A percentile compares a stretch with the other conserved stretches of the same genome.
These are phyloP conservation scores for Caenorhabditis sp. DNA, from an alignment of 2,888 invertebrate genomes.

Conservation along the genomic window DNA sequence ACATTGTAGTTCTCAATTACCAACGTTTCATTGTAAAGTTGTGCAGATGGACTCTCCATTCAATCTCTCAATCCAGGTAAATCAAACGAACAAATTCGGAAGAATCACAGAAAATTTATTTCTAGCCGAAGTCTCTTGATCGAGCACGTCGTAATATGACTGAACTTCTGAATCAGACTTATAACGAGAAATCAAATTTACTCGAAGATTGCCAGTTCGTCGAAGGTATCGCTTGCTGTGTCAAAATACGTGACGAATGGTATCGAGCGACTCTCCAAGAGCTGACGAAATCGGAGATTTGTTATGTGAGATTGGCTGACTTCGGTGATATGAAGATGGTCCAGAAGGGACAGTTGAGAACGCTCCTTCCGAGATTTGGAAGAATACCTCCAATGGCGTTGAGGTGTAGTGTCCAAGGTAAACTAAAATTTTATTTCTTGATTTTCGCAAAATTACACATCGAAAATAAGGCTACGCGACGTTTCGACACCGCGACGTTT, in stretches of 20 bases:
- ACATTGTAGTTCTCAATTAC: neutral
- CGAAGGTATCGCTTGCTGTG: slow-evolving; percentile 18
- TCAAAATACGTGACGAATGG: slow-evolving; percentile 9
- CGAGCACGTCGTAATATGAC: neutral
- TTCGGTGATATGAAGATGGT: slow-evolving; percentile 10
- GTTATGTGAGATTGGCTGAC: slow-evolving; percentile 22
- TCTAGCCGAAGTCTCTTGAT: neutral
- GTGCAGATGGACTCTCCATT: neutral
- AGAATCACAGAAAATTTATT: neutral
- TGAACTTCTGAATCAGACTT: neutral
- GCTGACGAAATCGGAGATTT: neutral
- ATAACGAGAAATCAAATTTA: neutral
- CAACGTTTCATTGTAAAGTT: neutral
- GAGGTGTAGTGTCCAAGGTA: slow-evolving; percentile 11
- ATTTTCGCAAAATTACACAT: too few species aligned
- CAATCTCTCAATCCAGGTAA: neutral
- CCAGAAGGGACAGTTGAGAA: slow-evolving; percentile 1
- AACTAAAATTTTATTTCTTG: too few species aligned
- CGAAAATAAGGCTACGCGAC: too few species aligned
- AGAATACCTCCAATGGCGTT: slow-evolving; percentile 25
- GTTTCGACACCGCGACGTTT: too few species aligned
- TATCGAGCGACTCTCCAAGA: slow-evolving; percentile 5
- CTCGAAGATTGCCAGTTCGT: slow-evolving; percentile 13
- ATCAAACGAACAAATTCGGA: neutral
- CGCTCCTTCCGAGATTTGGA: slow-evolving; percentile 13